Conservation (phyloP, 2,113 vertebrate genomes). For the Xiphophorus couchianus region DNA sequence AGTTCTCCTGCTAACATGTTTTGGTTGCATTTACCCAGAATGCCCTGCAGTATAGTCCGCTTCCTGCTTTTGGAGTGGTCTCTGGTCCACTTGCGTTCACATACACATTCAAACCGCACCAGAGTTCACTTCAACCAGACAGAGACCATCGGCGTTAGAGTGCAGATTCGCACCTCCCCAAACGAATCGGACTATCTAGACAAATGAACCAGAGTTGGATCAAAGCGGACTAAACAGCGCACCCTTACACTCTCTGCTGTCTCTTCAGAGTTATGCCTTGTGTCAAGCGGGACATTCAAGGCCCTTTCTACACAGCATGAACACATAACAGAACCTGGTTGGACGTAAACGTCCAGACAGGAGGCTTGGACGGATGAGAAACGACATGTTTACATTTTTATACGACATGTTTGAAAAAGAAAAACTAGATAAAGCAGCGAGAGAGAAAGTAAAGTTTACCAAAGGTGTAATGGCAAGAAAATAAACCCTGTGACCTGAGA, state of each 20-base stretch:
- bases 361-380: constrained; percentile 37
- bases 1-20: too few species aligned
- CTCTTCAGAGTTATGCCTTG: neutral
- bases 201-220: too few species aligned
- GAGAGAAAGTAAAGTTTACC: constrained; percentile 8
- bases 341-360: constrained; percentile 16
- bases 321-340: neutral
- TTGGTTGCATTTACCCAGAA: too few species aligned
- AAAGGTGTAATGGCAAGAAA: constrained; percentile 15
- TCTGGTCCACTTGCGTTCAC: too few species aligned
- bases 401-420: constrained; percentile 61
- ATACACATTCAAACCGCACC: too few species aligned
- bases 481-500: constrained; percentile 15
- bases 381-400: constrained; percentile 73
- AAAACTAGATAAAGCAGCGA: constrained; percentile 19
- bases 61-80: too few species aligned
- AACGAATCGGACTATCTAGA: too few species aligned
- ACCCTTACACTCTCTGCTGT: neutral
- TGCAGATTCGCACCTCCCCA: too few species aligned
- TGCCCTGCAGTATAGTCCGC: too few species aligned
- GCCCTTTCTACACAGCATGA: neutral
- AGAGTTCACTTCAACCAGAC: too few species aligned
- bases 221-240: too few species aligned
- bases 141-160: too few species aligned
- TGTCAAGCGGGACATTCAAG: neutral